These are phyloP conservation scores for Montipora efflorescens DNA, from an alignment of 64 coral and sea anemone species.

Conservation along the genomic window DNA sequence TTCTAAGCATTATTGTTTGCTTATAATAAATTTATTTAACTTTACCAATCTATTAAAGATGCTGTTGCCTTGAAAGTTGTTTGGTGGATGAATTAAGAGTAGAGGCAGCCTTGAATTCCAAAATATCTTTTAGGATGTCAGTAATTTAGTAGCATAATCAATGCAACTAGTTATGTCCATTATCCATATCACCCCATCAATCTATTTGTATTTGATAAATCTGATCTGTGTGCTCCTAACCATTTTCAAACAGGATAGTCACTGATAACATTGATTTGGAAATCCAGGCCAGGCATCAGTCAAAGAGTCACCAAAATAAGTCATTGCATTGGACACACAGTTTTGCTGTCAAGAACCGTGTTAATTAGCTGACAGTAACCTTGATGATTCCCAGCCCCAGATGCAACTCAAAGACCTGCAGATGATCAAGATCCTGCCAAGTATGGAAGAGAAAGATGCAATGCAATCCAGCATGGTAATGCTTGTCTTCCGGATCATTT, in stretches of 20 bases:
- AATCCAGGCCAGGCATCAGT: slow-evolving; percentile 39
- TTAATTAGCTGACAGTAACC: neutral
- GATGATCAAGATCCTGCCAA: neutral
- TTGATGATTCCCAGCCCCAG: neutral
- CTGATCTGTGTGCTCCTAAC: neutral
- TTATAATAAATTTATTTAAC: neutral
- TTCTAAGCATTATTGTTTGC: neutral
- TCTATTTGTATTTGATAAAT: too few relatives aligned
- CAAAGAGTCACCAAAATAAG: slow-evolving; percentile 11
- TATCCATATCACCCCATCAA: too few relatives aligned
- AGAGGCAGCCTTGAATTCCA: too few relatives aligned
- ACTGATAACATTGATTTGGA: slow-evolving; percentile 37
- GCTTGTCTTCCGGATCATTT: neutral
- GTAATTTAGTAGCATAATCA: too few relatives aligned
- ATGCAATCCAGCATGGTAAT: slow-evolving; percentile 8
- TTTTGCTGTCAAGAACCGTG: slow-evolving; percentile 31
- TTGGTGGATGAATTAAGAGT: too few relatives aligned
- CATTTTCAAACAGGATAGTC: neutral
- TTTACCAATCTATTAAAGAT: too few relatives aligned
- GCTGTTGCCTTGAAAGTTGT: too few relatives aligned
- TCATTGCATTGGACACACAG: slow-evolving; percentile 34
- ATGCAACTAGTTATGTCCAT: too few relatives aligned
- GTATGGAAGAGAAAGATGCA: neutral
- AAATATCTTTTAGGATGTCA: too few relatives aligned
- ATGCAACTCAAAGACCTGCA: neutral